A percentile compares a stretch with the other conserved stretches of the same genome.
Conservation (phyloP, 2,888 invertebrate genomes). For the Drosophila pseudotakahashii region DNA sequence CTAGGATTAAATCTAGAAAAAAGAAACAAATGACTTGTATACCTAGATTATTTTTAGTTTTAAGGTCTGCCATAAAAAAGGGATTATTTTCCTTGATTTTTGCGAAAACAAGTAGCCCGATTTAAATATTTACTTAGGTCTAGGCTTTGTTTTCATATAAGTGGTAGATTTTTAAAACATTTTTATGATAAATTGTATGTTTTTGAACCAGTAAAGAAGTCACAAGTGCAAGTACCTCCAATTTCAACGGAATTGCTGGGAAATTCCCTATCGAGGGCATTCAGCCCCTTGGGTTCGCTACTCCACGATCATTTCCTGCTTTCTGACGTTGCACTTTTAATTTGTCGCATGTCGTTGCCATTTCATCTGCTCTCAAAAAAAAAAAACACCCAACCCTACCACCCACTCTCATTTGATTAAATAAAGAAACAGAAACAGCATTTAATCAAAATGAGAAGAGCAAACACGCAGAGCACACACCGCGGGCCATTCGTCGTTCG, state of each 20-base stretch:
- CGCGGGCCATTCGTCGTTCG: slow-evolving; percentile 25
- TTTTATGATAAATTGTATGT: background rate
- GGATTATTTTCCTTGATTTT: background rate
- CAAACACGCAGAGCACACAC: slow-evolving; percentile 41
- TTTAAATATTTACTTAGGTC: background rate
- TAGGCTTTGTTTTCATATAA: too few species aligned
- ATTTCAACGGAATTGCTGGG: background rate
- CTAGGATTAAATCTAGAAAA: background rate
- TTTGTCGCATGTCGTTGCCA: slow-evolving; percentile 28
- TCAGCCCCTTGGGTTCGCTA: slow-evolving; percentile 21
- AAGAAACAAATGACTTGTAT: too few species aligned
- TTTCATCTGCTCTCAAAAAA: slow-evolving; percentile 3
- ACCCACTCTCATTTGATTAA: slow-evolving; percentile 66
- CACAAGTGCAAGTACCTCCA: too few species aligned
- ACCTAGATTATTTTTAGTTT: background rate
- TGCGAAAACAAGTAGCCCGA: background rate
- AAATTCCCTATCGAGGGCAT: slow-evolving; percentile 17
- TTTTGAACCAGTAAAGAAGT: too few species aligned
- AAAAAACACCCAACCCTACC: background rate
- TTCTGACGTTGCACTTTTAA: slow-evolving; percentile 32
- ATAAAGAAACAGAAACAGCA: slow-evolving; percentile 66
- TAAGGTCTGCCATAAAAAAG: background rate
- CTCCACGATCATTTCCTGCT: slow-evolving; percentile 23
- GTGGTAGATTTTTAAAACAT: background rate
- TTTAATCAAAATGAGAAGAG: slow-evolving; percentile 72